phyloP scores from a whole-genome alignment of 2,888 invertebrate species.

The Ctenicera cuprea region DNA sequence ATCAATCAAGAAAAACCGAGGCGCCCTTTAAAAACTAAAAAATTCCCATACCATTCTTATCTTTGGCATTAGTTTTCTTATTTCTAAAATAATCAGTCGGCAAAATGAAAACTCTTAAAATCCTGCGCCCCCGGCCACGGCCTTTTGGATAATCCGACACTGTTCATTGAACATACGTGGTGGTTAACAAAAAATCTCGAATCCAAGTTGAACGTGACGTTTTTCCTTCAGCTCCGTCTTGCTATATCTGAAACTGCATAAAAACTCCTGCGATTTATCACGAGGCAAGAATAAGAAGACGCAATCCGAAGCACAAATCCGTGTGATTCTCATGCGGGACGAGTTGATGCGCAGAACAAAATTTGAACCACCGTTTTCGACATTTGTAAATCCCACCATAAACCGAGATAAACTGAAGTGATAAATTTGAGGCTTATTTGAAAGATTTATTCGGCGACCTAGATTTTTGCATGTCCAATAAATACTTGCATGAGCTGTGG shows the following conservation, averaged over 20 bases:
- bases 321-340: slow-evolving; percentile 23
- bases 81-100: too few species aligned
- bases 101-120: too few species aligned
- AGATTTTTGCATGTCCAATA: slow-evolving; percentile 27
- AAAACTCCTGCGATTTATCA: slow-evolving; percentile 3
- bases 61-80: too few species aligned
- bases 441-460: slow-evolving; percentile 33
- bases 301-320: slow-evolving; percentile 28
- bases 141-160: background rate
- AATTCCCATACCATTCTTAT: too few species aligned
- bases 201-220: slow-evolving; percentile 13
- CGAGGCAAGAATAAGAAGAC: slow-evolving; percentile 15
- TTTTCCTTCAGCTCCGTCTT: background rate
- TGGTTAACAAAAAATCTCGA: background rate
- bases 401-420: slow-evolving; percentile 39
- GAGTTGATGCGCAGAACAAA: slow-evolving; percentile 27
- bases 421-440: slow-evolving; percentile 33
- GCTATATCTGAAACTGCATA: slow-evolving; percentile 6
- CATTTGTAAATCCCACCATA: slow-evolving; percentile 33
- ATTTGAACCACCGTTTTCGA: slow-evolving; percentile 32
- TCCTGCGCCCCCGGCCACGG: too few species aligned
- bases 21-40: too few species aligned
- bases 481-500: slow-evolving; percentile 13
- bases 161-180: background rate
- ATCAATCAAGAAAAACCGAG: too few species aligned